phyloP scores from a whole-genome alignment of 2,888 invertebrate genomes.

The Rhagonycha lutea region DNA sequence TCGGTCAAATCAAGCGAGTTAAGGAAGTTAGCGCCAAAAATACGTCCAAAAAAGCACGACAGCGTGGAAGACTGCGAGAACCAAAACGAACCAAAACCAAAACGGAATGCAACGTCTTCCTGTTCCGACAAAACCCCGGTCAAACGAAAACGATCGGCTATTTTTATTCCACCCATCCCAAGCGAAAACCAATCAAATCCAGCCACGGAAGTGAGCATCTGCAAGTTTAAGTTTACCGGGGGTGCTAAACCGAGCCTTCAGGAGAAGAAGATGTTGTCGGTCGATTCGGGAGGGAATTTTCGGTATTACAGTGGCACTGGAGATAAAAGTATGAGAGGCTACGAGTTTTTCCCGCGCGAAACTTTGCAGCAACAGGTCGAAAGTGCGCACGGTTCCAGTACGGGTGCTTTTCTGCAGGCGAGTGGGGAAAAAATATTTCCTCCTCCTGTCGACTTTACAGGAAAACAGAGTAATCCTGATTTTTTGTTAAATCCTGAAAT shows the following conservation, averaged over 20 bases:
- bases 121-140: constrained; percentile 56
- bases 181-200: constrained; percentile 75
- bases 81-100: constrained; percentile 57
- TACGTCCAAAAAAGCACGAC: constrained; percentile 40
- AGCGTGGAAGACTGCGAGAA: constrained; percentile 47
- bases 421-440: constrained; percentile 60
- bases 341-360: constrained; percentile 78
- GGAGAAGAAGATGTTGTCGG: constrained; percentile 90
- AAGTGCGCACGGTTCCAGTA: constrained; percentile 58
- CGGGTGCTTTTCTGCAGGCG: constrained; percentile 58
- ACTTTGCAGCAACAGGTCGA: constrained; percentile 65
- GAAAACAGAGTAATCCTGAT: constrained; percentile 44
- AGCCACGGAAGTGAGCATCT: constrained; percentile 79
- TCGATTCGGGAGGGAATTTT: constrained; percentile 87
- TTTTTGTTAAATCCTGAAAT: constrained; percentile 50
- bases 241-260: constrained; percentile 87
- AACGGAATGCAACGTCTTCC: constrained; percentile 50
- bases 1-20: constrained; percentile 40
- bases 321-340: constrained; percentile 75
- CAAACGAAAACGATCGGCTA: constrained; percentile 79
- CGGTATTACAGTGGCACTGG: constrained; percentile 84
- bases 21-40: constrained; percentile 52
- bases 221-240: constrained; percentile 92
- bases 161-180: constrained; percentile 83
- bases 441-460: constrained; percentile 47